These are phyloP conservation scores for Conistra vaccinii DNA, from an alignment of 2,888 invertebrate genomes.

Conservation along the genomic window DNA sequence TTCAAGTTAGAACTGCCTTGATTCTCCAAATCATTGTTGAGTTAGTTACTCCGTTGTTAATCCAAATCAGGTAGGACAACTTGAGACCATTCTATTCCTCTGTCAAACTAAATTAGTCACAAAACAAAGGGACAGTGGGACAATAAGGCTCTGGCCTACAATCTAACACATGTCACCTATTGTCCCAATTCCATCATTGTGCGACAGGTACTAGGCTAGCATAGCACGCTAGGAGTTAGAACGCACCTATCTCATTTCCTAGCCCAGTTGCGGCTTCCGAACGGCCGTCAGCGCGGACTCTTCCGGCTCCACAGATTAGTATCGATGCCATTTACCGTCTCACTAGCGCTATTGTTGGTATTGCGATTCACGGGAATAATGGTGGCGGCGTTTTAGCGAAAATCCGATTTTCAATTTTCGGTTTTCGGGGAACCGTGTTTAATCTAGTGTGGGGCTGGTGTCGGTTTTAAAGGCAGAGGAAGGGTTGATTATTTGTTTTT, in stretches of 20 bases:
- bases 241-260: constrained; percentile 90
- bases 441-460: constrained; percentile 26
- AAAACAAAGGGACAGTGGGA: constrained; percentile 51
- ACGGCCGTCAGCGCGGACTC: constrained; percentile 86
- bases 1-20: neutral
- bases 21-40: constrained; percentile 3
- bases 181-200: constrained; percentile 69
- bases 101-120: constrained; percentile 61
- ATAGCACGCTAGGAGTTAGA: constrained; percentile 81
- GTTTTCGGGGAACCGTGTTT: constrained; percentile 49
- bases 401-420: constrained; percentile 66
- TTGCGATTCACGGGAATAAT: constrained; percentile 78
- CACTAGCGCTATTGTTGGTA: constrained; percentile 84
- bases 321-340: constrained; percentile 88
- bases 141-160: constrained; percentile 57
- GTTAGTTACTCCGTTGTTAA: neutral
- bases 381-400: constrained; percentile 50
- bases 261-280: constrained; percentile 90
- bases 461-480: constrained; percentile 13
- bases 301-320: constrained; percentile 90
- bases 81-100: constrained; percentile 3
- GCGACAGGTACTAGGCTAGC: constrained; percentile 68
- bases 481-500: constrained; percentile 1
- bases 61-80: neutral
- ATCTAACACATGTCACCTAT: constrained; percentile 59